Percentiles rank a stretch among this genome's conserved stretches.
Conservation (phyloP, 1,140 invertebrate species). For the Ephestia elutella region DNA sequence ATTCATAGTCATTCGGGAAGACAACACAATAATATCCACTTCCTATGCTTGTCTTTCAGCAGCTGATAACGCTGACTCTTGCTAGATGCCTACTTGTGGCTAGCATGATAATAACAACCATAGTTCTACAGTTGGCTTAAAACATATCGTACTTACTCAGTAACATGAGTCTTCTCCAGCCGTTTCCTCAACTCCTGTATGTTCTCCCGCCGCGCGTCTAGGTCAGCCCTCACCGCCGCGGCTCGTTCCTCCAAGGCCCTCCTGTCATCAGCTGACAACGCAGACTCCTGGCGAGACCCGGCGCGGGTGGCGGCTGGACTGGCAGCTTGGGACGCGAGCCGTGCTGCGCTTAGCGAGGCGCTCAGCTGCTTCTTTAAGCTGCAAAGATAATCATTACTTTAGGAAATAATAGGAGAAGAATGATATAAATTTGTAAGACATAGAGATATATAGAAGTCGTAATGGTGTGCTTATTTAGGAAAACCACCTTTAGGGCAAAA, state of each 20-base stretch:
- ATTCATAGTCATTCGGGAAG: too few relatives aligned
- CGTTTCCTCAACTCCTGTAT: conserved; percentile 85
- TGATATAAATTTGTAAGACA: too few relatives aligned
- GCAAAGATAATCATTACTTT: conserved; percentile 17
- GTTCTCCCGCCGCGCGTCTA: conserved; percentile 81
- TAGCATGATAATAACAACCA: too few relatives aligned
- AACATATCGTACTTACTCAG: conserved; percentile 82
- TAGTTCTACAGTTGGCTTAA: too few relatives aligned
- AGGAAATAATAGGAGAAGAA: too few relatives aligned
- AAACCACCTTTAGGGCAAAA: too few relatives aligned
- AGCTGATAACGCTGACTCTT: too few relatives aligned
- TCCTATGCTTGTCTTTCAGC: too few relatives aligned
- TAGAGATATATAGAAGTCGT: too few relatives aligned
- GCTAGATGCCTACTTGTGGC: too few relatives aligned
- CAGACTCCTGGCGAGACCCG: conserved; percentile 57
- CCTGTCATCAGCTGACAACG: conserved; percentile 76
- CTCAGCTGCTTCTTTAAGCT: conserved; percentile 80
- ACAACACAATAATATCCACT: too few relatives aligned
- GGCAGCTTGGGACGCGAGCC: conserved; percentile 47
- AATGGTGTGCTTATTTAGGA: too few relatives aligned
- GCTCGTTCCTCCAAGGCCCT: conserved; percentile 81
- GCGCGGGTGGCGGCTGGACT: conserved; percentile 33
- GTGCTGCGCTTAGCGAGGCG: conserved; percentile 73
- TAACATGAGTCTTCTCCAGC: conserved; percentile 84
- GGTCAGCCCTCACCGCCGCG: conserved; percentile 78